Evolutionary conservation across 2,888 invertebrate genomes (phyloP), one percentile per base, ranked within the genome.

Genomic region (Sinotaia quadrata): DNA sequence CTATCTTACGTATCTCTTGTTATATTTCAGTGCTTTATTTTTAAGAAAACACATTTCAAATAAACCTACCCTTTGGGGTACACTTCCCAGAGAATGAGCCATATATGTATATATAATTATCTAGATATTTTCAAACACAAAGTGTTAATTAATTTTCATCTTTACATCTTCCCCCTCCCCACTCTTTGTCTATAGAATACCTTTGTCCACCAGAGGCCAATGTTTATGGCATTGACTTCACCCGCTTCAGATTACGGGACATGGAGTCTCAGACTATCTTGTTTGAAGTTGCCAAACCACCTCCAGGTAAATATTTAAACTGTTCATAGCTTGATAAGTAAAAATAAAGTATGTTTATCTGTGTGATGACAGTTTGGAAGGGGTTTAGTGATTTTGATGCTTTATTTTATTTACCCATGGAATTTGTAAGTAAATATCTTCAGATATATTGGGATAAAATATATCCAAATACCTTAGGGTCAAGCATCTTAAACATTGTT

Each of bases 151-250:
- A 29, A 12, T 10, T 29, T 27, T 10, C 15, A 29, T 56, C 24
- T 56, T 10, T 29, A 18, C 31, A 10, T 7, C 31, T 21, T 21
- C 12, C 27, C 33, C 12, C 21, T 51, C n/a, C 51, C 8, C n/a
- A 51, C 8, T 10, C 21, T 24, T 47, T 58, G 31, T 37, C 21
- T 79, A 56, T 85, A 93, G 93, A 90, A 79, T 98, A 97, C 89
- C 91, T 98, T 72, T 98, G 98, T 88, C 93, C 94, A 71, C 95
- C 97, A 24, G 96, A 97, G 85, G 98, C 96, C 36, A 98, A 99
- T 89, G 91, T 97, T 76, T 98, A 95, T 90, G 96, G 97, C 85
- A 98, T 98, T 87, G 98, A 98, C 90, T 98, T 98, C 90, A 97
- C 97, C 27, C 92, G 96, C 74, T 98, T 98, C 89, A 96, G 97